phyloP scores from a whole-genome alignment of 92 coral and sea anemone genomes.

The Diadumene lineata region DNA sequence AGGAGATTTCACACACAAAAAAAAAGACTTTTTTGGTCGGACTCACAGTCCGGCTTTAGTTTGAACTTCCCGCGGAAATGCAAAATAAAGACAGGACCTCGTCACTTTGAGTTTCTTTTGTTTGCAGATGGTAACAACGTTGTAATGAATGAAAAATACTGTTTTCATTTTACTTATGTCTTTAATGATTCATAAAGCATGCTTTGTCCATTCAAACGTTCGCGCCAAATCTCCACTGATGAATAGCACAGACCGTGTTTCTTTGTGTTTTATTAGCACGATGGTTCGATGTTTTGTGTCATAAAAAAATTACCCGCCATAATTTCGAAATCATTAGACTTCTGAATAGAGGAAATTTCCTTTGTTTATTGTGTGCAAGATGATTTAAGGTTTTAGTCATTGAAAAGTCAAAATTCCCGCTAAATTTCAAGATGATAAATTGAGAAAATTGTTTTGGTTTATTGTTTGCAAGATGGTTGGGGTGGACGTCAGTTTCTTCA shows the following conservation, averaged over 20 bases:
- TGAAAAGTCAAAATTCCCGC: conserved; percentile 2
- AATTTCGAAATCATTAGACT: not conserved
- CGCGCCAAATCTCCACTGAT: conserved; percentile 4
- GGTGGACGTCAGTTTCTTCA: no score
- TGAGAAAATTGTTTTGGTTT: not conserved
- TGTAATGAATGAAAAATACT: not conserved
- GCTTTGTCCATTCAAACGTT: not conserved
- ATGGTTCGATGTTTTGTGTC: not conserved
- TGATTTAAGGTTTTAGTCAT: not conserved
- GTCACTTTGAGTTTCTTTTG: not conserved
- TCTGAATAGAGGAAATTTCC: not conserved
- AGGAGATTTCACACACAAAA: no score
- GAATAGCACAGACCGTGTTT: not conserved
- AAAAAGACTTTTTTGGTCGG: no score
- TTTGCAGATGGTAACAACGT: not conserved
- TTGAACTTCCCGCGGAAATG: conserved; percentile 11
- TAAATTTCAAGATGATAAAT: not conserved
- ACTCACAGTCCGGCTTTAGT: not conserved
- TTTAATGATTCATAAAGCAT: not conserved
- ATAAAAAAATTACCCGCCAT: conserved; percentile 4
- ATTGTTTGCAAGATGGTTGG: not conserved
- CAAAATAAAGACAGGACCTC: not conserved
- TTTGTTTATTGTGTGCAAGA: not conserved
- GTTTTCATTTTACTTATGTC: not conserved
- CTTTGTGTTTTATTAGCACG: not conserved